Evolutionary conservation across 2,797 vertebrate species (phyloP).

Genomic region (Rhyacichthys aspro): DNA sequence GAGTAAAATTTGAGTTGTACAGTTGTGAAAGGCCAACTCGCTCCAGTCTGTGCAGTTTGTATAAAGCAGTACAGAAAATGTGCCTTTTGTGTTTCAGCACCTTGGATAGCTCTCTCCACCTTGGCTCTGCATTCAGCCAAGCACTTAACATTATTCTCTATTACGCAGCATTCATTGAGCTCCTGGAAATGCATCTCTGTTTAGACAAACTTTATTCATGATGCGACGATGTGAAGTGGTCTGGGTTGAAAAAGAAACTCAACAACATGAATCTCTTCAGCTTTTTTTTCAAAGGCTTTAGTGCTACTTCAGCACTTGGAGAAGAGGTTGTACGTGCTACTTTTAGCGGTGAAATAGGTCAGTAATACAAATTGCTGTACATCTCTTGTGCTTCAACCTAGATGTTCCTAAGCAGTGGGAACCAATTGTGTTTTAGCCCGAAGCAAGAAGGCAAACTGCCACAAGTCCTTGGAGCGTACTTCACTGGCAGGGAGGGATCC

Average conservation of each 20-base stretch:
- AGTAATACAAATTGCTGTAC: constrained; percentile 40
- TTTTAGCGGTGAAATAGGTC: constrained; percentile 49
- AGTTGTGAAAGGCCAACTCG: neutral
- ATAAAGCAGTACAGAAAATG: neutral
- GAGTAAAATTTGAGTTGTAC: neutral
- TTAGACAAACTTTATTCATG: constrained; percentile 4
- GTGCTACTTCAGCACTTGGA: neutral
- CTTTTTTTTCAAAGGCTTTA: neutral
- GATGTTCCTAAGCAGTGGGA: constrained; percentile 16
- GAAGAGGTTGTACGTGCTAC: constrained; percentile 18
- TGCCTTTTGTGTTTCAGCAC: constrained; percentile 55
- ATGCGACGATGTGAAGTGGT: neutral
- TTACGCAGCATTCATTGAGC: neutral
- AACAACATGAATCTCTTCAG: neutral
- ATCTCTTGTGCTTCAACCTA: constrained; percentile 22
- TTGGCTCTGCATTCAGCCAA: constrained; percentile 2
- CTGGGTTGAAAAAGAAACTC: neutral
- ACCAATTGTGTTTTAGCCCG: constrained; percentile 23
- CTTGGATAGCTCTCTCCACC: constrained; percentile 56
- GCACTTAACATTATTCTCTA: constrained; percentile 12
- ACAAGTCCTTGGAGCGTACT: constrained; percentile 12
- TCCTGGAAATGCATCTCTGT: neutral
- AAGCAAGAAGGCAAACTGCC: constrained; percentile 23
- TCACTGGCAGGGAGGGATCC: constrained; percentile 21
- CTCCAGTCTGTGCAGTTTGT: neutral